Evolutionary conservation across 2,888 invertebrate species (phyloP).

Genomic region (Caenorhabditis afra): DNA sequence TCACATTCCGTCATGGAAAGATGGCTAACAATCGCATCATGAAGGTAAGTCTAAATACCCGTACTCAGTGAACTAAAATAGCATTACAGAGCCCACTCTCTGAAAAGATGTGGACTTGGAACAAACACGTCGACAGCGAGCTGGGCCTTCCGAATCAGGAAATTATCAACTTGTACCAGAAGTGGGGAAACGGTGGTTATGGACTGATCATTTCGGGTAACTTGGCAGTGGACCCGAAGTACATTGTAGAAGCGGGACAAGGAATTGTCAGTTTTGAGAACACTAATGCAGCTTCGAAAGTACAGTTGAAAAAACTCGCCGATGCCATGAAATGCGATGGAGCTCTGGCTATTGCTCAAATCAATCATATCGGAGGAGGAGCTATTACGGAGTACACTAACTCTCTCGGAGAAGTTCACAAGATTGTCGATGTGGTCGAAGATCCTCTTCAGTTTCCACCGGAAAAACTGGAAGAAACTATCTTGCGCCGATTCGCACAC

Average conservation of each 20-base stretch:
- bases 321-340: conserved; percentile 62
- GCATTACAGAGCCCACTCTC: conserved; percentile 66
- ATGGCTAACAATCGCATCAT: conserved; percentile 57
- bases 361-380: conserved; percentile 52
- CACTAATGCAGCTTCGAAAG: conserved; percentile 33
- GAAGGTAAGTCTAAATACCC: conserved; percentile 51
- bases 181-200: conserved; percentile 71
- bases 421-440: conserved; percentile 10
- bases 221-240: conserved; percentile 52
- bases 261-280: conserved; percentile 62
- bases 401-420: conserved; percentile 7
- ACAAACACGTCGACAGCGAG: conserved; percentile 25
- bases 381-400: conserved; percentile 17
- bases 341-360: conserved; percentile 66
- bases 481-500: conserved; percentile 57
- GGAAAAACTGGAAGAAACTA: conserved; percentile 65
- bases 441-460: conserved; percentile 51
- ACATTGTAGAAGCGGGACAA: conserved; percentile 66
- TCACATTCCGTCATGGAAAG: conserved; percentile 57
- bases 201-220: conserved; percentile 73
- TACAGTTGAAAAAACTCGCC: conserved; percentile 37
- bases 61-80: no score
- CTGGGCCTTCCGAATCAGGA: conserved; percentile 63
- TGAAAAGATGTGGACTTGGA: conserved; percentile 61
- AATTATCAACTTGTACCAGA: conserved; percentile 67